Conservation (phyloP, 1,140 invertebrate species). For the Macrobrachium rosenbergii region DNA sequence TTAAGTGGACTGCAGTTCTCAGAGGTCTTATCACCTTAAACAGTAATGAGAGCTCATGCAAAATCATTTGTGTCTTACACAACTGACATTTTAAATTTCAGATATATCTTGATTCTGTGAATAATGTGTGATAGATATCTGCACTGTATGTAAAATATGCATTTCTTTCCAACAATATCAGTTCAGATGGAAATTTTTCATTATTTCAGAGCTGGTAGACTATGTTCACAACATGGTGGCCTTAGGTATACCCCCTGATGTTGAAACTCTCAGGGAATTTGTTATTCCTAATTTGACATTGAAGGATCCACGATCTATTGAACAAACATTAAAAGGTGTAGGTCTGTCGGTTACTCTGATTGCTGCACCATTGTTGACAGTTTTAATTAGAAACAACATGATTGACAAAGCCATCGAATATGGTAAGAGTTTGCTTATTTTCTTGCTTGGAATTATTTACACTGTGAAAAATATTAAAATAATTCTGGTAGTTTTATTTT, state of each 20-base stretch:
- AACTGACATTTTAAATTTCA: too few relatives aligned
- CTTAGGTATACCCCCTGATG: background rate
- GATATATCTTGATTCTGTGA: too few relatives aligned
- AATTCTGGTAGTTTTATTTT: too few relatives aligned
- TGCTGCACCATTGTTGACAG: slow-evolving; percentile 19
- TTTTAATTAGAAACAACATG: slow-evolving; percentile 42
- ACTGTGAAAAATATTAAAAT: too few relatives aligned
- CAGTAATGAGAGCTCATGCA: too few relatives aligned
- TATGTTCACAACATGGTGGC: slow-evolving; percentile 22
- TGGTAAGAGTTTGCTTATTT: slow-evolving; percentile 10
- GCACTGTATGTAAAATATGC: too few relatives aligned
- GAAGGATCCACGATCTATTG: background rate
- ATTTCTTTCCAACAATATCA: background rate
- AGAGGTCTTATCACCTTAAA: too few relatives aligned
- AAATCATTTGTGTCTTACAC: too few relatives aligned
- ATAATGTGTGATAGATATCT: background rate
- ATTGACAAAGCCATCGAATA: slow-evolving; percentile 28
- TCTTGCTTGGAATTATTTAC: background rate
- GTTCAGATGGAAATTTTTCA: background rate
- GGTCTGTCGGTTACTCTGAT: slow-evolving; percentile 11
- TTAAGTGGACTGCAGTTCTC: too few relatives aligned
- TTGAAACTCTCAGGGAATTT: slow-evolving; percentile 32
- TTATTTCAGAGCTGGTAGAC: slow-evolving; percentile 33
- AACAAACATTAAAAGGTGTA: slow-evolving; percentile 12
- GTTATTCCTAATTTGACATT: slow-evolving; percentile 33